Conservation (phyloP, 2,797 vertebrate species). For the Cetoscarus ocellatus region DNA sequence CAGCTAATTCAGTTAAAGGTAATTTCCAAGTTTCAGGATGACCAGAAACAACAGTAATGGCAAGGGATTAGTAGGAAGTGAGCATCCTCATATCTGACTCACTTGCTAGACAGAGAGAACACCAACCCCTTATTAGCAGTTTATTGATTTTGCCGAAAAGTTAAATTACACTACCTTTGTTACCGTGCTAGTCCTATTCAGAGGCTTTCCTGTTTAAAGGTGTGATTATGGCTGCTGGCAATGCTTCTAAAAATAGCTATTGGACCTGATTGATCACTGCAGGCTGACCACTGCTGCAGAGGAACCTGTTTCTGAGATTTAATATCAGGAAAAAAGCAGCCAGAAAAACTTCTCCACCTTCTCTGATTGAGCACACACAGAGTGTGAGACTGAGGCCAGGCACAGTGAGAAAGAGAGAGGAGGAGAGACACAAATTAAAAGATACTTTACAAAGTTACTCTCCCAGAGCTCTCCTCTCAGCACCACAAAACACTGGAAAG, state of each 20-base stretch:
- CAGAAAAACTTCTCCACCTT: not conserved
- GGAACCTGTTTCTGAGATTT: not conserved
- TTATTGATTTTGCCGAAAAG: too few species aligned
- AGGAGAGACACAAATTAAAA: slow-evolving; percentile 7
- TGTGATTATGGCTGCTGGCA: not conserved
- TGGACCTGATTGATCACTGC: not conserved
- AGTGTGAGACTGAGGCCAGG: not conserved
- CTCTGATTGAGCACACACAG: not conserved
- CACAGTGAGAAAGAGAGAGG: not conserved
- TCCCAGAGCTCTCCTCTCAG: not conserved
- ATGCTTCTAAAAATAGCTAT: not conserved
- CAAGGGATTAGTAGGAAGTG: too few species aligned
- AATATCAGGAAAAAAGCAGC: not conserved
- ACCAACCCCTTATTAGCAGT: too few species aligned
- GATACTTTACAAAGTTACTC: not conserved
- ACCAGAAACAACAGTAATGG: too few species aligned
- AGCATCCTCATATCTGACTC: too few species aligned
- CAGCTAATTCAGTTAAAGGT: too few species aligned
- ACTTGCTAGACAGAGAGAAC: too few species aligned
- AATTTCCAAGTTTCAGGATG: too few species aligned
- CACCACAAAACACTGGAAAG: not conserved
- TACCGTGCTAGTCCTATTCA: not conserved
- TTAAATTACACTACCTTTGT: not conserved
- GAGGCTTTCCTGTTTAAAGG: not conserved
- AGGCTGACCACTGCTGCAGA: not conserved